Base-by-base conservation (phyloP, 2,888 invertebrate genomes). In the Willowsia nigromaculata region DNA sequence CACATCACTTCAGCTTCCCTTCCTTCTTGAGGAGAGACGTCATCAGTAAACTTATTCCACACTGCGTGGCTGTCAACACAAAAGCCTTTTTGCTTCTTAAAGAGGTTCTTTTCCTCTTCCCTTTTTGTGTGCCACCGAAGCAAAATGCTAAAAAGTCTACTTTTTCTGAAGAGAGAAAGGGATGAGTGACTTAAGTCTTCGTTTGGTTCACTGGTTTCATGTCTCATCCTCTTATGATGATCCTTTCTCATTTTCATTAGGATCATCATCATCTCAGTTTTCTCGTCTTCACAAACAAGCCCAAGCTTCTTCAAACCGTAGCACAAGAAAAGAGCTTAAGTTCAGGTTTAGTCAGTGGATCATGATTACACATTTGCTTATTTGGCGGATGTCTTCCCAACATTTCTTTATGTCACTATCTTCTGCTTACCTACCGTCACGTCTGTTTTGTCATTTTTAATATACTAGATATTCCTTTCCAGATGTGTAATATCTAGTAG, bases 241-340 rank as follows among this genome's bases (percentile, higher is more conserved):
- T 74, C 74, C n/a, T 59, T 65, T 33, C 43, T 74, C 74, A 74
- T 74, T 74, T 43, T 74, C 74, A 74, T 74, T 74, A 74, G 40
- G 40, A 65, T 65, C 65, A 65, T 65, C 65, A 65, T 59, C 59
- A 27, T 59, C 27, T 11, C 2, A 33, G 30, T 33, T 33, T 15
- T 33, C 65, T n/a, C n/a, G n/a, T n/a, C n/a, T 30, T 33, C 1
- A 7, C n/a, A 30, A 65, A 30, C 33, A 30, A 33, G n/a, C 33
- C n/a, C 33, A 65, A 65, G 33, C 33, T 33, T 30, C 13, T 27
- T 5, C 13, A 6, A n/a, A 4, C 1, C 2, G 13, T 3, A 7
- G 18, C 25, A 27, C 0, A 27, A 27, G 27, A 59, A 53, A 53
- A 53, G 27, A 59, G 59, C 27, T 59, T 59, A 11, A n/a, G 27